A percentile compares a stretch with the other conserved stretches of the same genome.
Evolutionary conservation across 1,140 invertebrate genomes (phyloP).

Genomic region (Zophobas atratus): DNA sequence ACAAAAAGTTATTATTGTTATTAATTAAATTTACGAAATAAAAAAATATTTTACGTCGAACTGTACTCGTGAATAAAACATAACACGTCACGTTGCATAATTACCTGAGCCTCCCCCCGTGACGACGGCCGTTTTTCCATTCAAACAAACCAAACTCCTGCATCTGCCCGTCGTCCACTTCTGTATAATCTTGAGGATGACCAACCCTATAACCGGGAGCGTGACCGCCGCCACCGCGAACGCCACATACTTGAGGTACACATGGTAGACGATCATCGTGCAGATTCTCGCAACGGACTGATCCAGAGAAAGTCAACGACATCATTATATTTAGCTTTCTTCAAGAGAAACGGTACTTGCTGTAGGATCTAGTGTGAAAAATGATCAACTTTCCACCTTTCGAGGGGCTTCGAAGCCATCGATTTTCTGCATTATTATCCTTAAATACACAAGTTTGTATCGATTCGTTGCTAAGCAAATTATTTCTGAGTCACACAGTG

Average conservation of each 20-base stretch:
- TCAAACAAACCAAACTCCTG: conserved; percentile 59
- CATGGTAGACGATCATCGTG: conserved; percentile 55
- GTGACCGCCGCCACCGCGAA: conserved; percentile 52
- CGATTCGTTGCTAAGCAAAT: conserved; percentile 60
- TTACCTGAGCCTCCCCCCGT: conserved; percentile 59
- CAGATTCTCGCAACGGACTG: neutral
- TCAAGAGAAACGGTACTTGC: conserved; percentile 58
- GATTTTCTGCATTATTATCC: conserved; percentile 40
- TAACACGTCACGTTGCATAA: neutral
- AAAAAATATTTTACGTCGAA: no score
- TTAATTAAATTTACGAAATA: no score
- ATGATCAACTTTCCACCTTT: conserved; percentile 39
- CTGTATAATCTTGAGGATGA: conserved; percentile 60
- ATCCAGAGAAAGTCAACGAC: conserved; percentile 51
- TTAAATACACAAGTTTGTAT: conserved; percentile 58
- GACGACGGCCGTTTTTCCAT: conserved; percentile 60
- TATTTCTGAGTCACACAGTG: conserved; percentile 57
- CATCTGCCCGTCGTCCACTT: conserved; percentile 57
- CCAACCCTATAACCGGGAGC: conserved; percentile 55
- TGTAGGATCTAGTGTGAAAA: conserved; percentile 18
- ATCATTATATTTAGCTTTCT: conserved; percentile 21
- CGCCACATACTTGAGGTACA: conserved; percentile 57
- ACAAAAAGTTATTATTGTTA: no score
- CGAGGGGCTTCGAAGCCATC: conserved; percentile 34
- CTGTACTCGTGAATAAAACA: neutral